Base-by-base conservation (phyloP, 92 coral and sea anemone genomes). In the Zoanthus sansibaricus region DNA sequence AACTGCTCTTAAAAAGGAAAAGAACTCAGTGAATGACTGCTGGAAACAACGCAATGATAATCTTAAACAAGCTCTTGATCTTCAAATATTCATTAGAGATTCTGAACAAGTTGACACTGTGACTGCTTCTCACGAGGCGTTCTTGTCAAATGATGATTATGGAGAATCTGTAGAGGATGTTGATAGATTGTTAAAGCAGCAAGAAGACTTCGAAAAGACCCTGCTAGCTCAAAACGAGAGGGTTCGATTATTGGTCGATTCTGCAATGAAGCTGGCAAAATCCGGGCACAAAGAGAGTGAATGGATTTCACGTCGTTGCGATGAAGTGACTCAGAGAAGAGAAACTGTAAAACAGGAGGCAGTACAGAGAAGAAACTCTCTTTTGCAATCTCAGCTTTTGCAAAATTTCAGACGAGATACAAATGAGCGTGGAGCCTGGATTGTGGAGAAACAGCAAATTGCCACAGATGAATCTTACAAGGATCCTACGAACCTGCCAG, bases 81-180 rank as follows among this genome's bases (percentile, higher is more conserved):
- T 96, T 58, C 96, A 95, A 93, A 86, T 94, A 21, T 96, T 96
- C 47, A 93, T 96, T 82, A 91, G 99, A 45, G 99, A 96, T 75
- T 92, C 99, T 18, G 98, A 96, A 51, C 94, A 95, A 76, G 89
- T 96, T 55, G 98, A 96, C 58, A 92, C 98, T 6, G 83, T 88
- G 55, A 90, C 99, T 33, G 97, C 99, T 51, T 93, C 99, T 3
- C 99, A 96, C 14, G 93, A 89, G 86, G 93, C 99, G 4, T 94
- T 91, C 72, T 91, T 96, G 72, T 88, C 98, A 7, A 96, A 91
- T 56, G 95, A 95, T 49, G 96, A 92, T 72, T 94, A 90, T 32
- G 99, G 99, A 87, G 88, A 91, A 18, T 94, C 99, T 58, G 95
- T 96, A 0, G 99, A 96, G 79, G 99, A 96, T 72, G 98, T 96